Evolutionary conservation across 2,113 vertebrate species (phyloP), one percentile per base, ranked within the genome.

Genomic region (Neomonachus schauinslandi): DNA sequence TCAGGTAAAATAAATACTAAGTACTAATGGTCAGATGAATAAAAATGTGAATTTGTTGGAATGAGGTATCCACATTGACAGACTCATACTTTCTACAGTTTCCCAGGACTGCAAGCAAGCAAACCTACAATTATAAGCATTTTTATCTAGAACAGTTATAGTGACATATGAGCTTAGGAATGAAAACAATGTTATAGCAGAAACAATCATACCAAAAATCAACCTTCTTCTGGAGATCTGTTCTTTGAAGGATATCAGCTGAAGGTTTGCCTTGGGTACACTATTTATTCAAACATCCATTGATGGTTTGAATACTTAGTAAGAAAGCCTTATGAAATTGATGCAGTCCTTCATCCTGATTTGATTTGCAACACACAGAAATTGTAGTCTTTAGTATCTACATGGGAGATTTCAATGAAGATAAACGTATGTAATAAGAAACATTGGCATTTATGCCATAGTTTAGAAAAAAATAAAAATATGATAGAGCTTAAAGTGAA

Each of bases 401-500:
- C 7, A 15, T 46, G 33, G 77, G 59, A 89, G 24, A 84, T 89
- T 80, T 61, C 33, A 92, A 65, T 79, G 74, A 83, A 39, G 19
- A 76, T 80, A 69, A 95, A 59, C 26, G 49, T 57, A 39, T 55
- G n/a, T 67, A 36, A 57, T 91, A 92, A 97, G 18, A 85, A 93
- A 74, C 36, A 80, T 22, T 92, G 63, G 24, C 3, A 65, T 92
- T 80, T 87, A 21, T 96, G 42, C 42, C 4, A 49, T 79, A 36
- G 10, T 76, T 95, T 93, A 26, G 74, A 90, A 87, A 89, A 87
- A 86, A 92, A 84, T 79, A 42, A 74, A 89, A 63, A 14, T 79
- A 33, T 69, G 39, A 55, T 69, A 80, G n/a, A 74, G 11, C 65
- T 97, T 90, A 57, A 95, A 94, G 63, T 84, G 33, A 89, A 76